Evolutionary conservation across 2,888 invertebrate genomes (phyloP), one percentile per base, ranked within the genome.

Genomic region (Caenorhabditis zanzibari): DNA sequence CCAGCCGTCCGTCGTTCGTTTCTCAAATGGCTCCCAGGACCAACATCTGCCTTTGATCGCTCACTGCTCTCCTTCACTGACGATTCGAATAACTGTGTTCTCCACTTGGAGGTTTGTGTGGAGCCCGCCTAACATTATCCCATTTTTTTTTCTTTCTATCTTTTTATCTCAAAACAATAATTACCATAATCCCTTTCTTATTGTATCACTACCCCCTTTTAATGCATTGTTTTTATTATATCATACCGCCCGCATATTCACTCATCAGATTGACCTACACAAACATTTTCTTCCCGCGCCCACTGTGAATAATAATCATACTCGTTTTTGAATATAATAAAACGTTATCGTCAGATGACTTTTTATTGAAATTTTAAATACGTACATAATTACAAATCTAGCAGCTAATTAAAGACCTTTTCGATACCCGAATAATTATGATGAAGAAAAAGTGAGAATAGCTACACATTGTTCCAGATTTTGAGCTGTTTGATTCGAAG

Each of bases 271-370:
- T 68, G 54, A 68, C 68, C 68, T 54, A 52, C 52, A 52, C 68
- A 52, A 68, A 38, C 22, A 54, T 68, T 44, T 59, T 49, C 58
- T 35, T 41, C 58, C 22, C 32, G n/a, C 54, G 49, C n/a, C 54
- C 73, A n/a, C 63, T 77, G 77, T 77, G 69, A 77, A 71, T 77
- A 77, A 71, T 77, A 69, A 77, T 71, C 71, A 76, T 68, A 28
- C 54, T 38, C 61, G 28, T 59, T 56, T 41, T 63, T 71, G 63
- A 77, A 71, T 77, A 77, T 77, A 77, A 71, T 77, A 77, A 77
- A 77, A 77, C 63, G 61, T 71, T 68, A 76, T 76, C 76, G 61
- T 28, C 61, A 41, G n/a, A 47, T 49, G 38, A 38, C 12, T 7
- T 9, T 64, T 74, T 44, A 64, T 61, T 71, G 19, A 2, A 44